Evolutionary conservation across 2,888 invertebrate genomes (phyloP).

Genomic region (Rhyacophila evoluta): DNA sequence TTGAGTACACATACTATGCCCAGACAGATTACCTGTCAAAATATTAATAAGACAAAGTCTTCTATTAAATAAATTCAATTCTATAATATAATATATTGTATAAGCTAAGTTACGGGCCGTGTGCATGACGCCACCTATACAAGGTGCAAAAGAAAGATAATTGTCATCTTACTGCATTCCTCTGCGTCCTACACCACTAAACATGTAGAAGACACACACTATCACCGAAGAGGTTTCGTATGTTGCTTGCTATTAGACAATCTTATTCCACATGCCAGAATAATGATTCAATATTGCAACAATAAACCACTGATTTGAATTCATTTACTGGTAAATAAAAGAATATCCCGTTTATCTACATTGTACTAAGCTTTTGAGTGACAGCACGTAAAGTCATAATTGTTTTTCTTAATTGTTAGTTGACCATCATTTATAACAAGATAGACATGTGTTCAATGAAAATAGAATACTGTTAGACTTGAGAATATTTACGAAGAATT

Average conservation of each 20-base stretch:
- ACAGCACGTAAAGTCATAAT: no score
- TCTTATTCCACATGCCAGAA: not conserved
- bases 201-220: conserved; percentile 21
- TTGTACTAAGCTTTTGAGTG: no score
- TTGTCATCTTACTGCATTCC: conserved; percentile 35
- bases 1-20: no score
- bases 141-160: conserved; percentile 33
- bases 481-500: not conserved
- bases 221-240: not conserved
- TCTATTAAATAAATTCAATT: not conserved
- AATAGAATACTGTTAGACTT: not conserved
- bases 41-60: no score
- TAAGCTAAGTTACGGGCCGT: not conserved
- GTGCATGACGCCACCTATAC: conserved; percentile 1
- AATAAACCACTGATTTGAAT: not conserved
- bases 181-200: conserved; percentile 30
- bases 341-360: no score
- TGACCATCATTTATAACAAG: no score
- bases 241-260: not conserved
- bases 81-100: no score
- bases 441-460: no score
- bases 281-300: not conserved
- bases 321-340: no score
- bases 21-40: no score
- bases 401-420: no score